Evolutionary conservation across 1,140 invertebrate species (phyloP), one percentile per base, ranked within the genome.

Genomic region (Drosophila parvula): DNA sequence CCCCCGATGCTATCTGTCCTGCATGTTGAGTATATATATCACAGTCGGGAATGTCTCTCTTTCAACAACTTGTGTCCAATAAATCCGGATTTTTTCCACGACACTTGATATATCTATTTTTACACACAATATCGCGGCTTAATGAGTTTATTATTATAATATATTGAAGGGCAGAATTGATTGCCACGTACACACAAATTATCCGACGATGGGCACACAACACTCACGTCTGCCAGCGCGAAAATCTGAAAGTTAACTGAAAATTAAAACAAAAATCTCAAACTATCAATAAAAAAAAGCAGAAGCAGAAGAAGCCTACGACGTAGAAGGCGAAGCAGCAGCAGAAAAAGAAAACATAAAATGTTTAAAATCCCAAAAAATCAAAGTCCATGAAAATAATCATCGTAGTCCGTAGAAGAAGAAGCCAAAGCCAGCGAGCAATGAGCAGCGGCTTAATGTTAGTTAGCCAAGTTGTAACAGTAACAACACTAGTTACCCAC

Each of bases 171-270:
- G 34, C 32, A 47, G 40, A 27, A 47, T 34, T 43, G 34, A 45
- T 45, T 45, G 81, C 81, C 81, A 84, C 81, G 81, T 84, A 85
- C 81, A 85, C 58, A 45, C 34, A 60, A 59, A 57, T 40, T 60
- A 62, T 43, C 45, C 60, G 56, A 36, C 53, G 65, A 57, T 40
- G 43, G 41, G 56, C 51, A 32, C 28, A 30, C 38, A 38, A 64
- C 53, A 28, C 71, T 90, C 70, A 89, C 90, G 90, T 91, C 90
- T 90, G 86, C 51, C 64, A 91, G 74, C 90, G 90, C 86, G 90
- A 90, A 91, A 91, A 91, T 91, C 90, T 69, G 86, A 91, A 91
- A 91, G 90, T 91, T 91, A 90, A 91, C 90, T 91, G 83, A 91
- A 86, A 88, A 88, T 83, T 89, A 82, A 89, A 86, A 79, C 75